Conservation (phyloP, 2,113 vertebrate genomes). For the Alethe diademata region DNA sequence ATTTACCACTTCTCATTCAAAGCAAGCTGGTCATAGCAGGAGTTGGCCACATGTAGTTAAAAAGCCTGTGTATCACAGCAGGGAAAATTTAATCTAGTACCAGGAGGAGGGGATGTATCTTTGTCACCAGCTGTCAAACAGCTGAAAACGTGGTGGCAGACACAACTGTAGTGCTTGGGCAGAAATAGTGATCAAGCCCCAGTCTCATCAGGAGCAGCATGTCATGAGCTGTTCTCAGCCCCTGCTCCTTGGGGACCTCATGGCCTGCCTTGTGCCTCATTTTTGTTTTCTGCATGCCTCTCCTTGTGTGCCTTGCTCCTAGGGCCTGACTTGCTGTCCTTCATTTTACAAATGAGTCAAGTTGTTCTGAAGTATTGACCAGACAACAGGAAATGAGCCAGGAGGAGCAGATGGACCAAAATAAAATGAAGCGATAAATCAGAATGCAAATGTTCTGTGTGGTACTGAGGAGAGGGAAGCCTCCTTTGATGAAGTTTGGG, state of each 20-base stretch:
- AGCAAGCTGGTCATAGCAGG: neutral
- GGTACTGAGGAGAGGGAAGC: neutral
- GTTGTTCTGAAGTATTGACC: neutral
- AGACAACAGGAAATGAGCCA: neutral
- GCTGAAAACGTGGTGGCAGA: neutral
- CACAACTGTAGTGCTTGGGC: neutral
- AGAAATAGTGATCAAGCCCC: neutral
- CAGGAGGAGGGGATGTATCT: neutral
- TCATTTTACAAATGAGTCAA: neutral
- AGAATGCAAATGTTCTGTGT: neutral
- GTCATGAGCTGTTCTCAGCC: neutral
- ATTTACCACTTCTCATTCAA: neutral
- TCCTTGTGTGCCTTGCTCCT: accelerated
- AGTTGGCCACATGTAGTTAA: neutral
- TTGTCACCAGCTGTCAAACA: conserved; percentile 18
- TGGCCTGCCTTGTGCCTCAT: neutral
- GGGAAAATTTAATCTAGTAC: neutral
- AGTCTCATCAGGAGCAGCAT: neutral
- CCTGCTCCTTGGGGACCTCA: neutral
- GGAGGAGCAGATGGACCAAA: neutral
- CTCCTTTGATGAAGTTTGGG: neutral
- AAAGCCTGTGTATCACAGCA: neutral
- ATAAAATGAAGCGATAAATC: neutral
- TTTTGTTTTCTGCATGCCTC: neutral
- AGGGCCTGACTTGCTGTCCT: neutral